Conservation (phyloP, 1,140 invertebrate genomes). For the Drepana arcuata region DNA sequence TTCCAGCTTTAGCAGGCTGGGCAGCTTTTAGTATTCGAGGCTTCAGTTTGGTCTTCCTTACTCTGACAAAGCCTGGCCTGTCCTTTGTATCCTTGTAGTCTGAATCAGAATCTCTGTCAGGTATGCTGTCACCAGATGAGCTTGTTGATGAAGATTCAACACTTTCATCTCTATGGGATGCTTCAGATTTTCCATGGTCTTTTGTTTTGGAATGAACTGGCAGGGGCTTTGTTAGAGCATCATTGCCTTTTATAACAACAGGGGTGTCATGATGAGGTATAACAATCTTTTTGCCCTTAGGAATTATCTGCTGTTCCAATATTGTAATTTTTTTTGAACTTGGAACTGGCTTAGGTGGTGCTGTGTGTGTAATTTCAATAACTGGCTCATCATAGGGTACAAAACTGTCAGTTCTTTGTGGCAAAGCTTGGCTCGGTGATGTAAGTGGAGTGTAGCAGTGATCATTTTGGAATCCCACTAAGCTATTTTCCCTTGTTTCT, state of each 20-base stretch:
- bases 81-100: slow-evolving; percentile 62
- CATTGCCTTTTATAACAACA: slow-evolving; percentile 57
- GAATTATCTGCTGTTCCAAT: slow-evolving; percentile 64
- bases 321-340: slow-evolving; percentile 67
- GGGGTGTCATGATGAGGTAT: slow-evolving; percentile 51
- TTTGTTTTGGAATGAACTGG: slow-evolving; percentile 45
- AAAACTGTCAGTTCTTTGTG: slow-evolving; percentile 41
- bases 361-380: slow-evolving; percentile 54
- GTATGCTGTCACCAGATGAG: slow-evolving; percentile 54
- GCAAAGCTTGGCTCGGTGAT: slow-evolving; percentile 65
- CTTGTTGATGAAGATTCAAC: slow-evolving; percentile 54
- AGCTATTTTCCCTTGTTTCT: slow-evolving; percentile 65
- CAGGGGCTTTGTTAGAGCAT: slow-evolving; percentile 53
- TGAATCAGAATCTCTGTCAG: slow-evolving; percentile 66
- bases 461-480: slow-evolving; percentile 75
- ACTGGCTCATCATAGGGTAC: slow-evolving; percentile 49
- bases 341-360: slow-evolving; percentile 53
- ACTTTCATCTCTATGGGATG: slow-evolving; percentile 32
- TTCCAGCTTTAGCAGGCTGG: slow-evolving; percentile 23
- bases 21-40: slow-evolving; percentile 50
- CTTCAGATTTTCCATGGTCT: slow-evolving; percentile 24
- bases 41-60: slow-evolving; percentile 43
- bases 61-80: slow-evolving; percentile 30
- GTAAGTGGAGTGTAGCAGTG: slow-evolving; percentile 78
- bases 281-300: slow-evolving; percentile 65